Evolutionary conservation across 2,113 vertebrate genomes (phyloP), one percentile per base, ranked within the genome.

Genomic region (Clarias gariepinus): DNA sequence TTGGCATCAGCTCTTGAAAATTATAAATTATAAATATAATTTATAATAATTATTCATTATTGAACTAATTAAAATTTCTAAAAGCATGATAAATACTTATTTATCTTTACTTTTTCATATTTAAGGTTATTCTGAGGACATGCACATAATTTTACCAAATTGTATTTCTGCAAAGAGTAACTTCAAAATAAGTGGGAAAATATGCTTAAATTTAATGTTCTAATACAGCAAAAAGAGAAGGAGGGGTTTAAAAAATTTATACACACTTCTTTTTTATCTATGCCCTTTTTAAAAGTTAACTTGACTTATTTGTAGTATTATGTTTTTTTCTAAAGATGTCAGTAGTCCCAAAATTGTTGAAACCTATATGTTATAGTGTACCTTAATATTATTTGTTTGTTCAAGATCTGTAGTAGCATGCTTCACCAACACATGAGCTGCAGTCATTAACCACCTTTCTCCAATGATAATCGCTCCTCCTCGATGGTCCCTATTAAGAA

Each of bases 401-500:
- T 0, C 23, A 33, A 58, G 6, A 11, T 0, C 1, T 0, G 0
- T 1, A 36, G 6, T 63, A 0, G 0, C 0, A 0, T 0, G 0
- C 1, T 7, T 1, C 5, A 63, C 61, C 0, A 94, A 0, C 9
- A 87, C 84, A 63, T 94, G 92, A 81, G 93, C 94, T 57, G 94
- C 93, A 4, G 94, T 95, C 91, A 95, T 58, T 52, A 95, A 10
- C 94, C 94, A 95, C 3, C 53, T 89, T 15, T 94, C 93, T 25
- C 71, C 89, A 18, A 95, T 92, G 81, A 95, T 87, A 25, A 92
- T 89, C 1, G 91, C 94, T 41, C 93, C 94, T 85, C 5, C 93
- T 66, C 88, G 79, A 0, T 0, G 0, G 3, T 68, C 28, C 0
- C 0, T 0, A 1, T 66, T 0, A 53, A 0, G 74, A 0, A 95